Evolutionary conservation across 1,140 invertebrate genomes (phyloP).

Genomic region (Orius laevigatus): DNA sequence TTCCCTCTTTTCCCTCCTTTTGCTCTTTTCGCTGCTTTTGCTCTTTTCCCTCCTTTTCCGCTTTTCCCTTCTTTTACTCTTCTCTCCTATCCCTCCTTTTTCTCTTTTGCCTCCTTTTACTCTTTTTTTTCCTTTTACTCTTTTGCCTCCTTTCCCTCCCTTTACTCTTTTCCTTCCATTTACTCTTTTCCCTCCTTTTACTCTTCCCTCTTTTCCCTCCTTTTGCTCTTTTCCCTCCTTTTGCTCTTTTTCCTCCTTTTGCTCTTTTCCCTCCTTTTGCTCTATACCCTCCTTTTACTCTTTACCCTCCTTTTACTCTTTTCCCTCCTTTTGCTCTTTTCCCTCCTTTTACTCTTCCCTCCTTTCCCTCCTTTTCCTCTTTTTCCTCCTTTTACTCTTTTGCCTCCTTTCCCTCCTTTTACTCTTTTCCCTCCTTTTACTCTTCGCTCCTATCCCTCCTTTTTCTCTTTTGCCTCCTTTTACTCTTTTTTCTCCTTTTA

Average conservation of each 20-base stretch:
- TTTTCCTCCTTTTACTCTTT: neutral
- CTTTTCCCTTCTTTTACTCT: no score
- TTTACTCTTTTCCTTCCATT: neutral
- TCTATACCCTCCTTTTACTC: neutral
- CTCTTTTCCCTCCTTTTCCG: no score
- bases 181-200: constrained; percentile 9
- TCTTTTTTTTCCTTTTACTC: neutral
- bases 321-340: neutral
- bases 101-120: no score
- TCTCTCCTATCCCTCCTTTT: no score
- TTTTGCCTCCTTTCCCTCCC: neutral
- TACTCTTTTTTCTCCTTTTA: constrained; percentile 16
- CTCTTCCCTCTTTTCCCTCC: no score
- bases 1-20: no score
- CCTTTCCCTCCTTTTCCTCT: no score
- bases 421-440: constrained; percentile 15
- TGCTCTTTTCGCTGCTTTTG: no score
- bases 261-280: constrained; percentile 9
- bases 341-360: neutral
- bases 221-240: neutral
- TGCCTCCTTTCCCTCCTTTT: neutral
- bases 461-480: constrained; percentile 1
- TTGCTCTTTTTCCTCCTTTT: neutral
- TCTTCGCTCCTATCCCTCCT: constrained; percentile 15
- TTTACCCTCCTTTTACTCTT: neutral